phyloP scores from a whole-genome alignment of 2,113 vertebrate species.

The Paramisgurnus dabryanus region DNA sequence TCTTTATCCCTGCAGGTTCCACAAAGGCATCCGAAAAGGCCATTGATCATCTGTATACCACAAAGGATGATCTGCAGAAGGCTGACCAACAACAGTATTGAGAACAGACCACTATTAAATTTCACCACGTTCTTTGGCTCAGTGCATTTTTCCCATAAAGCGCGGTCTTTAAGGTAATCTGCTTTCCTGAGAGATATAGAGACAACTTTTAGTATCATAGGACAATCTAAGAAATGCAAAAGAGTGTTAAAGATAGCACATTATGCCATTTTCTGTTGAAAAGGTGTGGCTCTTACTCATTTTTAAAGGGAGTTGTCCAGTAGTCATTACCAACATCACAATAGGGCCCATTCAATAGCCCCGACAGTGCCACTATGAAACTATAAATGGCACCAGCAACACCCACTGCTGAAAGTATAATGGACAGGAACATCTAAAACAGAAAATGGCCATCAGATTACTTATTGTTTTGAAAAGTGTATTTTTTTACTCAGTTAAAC shows the following conservation, averaged over 20 bases:
- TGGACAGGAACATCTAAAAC: slow-evolving; percentile 80
- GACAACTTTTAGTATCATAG: no score
- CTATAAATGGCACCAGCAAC: slow-evolving; percentile 74
- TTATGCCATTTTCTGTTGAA: neutral
- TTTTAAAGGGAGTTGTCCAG: slow-evolving; percentile 70
- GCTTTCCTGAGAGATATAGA: slow-evolving; percentile 35
- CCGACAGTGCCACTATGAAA: slow-evolving; percentile 65
- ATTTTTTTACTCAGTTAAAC: no score
- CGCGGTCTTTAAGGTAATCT: slow-evolving; percentile 63
- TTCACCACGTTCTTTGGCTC: slow-evolving; percentile 66
- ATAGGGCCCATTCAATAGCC: slow-evolving; percentile 71
- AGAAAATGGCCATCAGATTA: slow-evolving; percentile 8
- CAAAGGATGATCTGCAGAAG: slow-evolving; percentile 70
- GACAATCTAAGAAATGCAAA: neutral
- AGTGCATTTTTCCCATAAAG: slow-evolving; percentile 43
- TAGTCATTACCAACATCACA: neutral
- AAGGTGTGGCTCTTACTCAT: slow-evolving; percentile 56
- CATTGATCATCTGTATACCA: slow-evolving; percentile 72
- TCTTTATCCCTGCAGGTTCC: slow-evolving; percentile 68
- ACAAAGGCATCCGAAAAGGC: slow-evolving; percentile 75
- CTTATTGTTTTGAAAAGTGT: no score
- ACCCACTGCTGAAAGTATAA: slow-evolving; percentile 74
- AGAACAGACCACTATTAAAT: slow-evolving; percentile 75
- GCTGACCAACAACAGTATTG: slow-evolving; percentile 65
- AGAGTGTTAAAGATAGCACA: neutral